Evolutionary conservation across 2,113 vertebrate genomes (phyloP), one percentile per base, ranked within the genome.

Genomic region (Pampusana beccarii): DNA sequence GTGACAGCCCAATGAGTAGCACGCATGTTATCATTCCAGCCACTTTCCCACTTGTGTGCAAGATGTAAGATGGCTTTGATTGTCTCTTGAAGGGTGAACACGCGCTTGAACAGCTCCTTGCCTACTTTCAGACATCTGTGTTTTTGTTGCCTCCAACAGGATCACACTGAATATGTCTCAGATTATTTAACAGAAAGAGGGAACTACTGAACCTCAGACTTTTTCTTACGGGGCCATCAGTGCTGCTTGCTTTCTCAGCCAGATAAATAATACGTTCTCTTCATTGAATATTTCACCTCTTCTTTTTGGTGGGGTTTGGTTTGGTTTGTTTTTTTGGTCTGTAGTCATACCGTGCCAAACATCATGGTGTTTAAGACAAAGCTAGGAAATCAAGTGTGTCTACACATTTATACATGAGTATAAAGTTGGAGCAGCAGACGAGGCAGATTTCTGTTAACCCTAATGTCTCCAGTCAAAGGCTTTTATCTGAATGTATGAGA

Each of bases 81-180:
- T 92, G 36, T 71, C 77, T 69, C 62, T 60, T 46, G 24, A 73
- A 61, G 50, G 62, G 48, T 50, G 46, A 57, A 65, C 6, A 5
- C 3, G 6, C 2, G 13, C 42, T 54, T 16, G 4, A 58, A 60
- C 67, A 8, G 5, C 40, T 94, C 70, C 51, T 92, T 1, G 13
- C 31, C 83, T 92, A 78, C 54, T 78, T 88, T 73, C 58, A 82
- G 80, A 97, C 95, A 92, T 81, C 96, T 50, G 48, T 67, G 75
- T 81, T 88, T 93, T 73, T 97, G 90, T 90, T 97, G 92, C 90
- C 71, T 91, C 90, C 88, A 94, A 65, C 81, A 93, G 77, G 81
- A 75, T 83, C 80, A 16, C 38, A 16, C 24, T 71, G 86, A 95
- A 95, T 70, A 46, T 57, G 42, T 91, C 57, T 44, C 50, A 79